These are phyloP conservation scores for Synergus umbraculus DNA, from an alignment of 2,888 invertebrate genomes.

Conservation along the genomic window DNA sequence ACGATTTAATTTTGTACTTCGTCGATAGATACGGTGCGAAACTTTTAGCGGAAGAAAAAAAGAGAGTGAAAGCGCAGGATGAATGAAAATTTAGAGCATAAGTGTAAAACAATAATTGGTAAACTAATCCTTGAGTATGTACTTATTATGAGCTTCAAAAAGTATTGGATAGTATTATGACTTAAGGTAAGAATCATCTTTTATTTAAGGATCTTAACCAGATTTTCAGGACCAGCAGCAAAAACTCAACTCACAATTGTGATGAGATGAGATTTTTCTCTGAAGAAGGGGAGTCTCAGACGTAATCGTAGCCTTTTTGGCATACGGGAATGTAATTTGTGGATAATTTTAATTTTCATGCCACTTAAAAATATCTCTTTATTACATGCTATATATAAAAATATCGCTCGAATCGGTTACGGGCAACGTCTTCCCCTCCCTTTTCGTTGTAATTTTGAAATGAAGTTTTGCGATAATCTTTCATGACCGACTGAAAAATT, in stretches of 20 bases:
- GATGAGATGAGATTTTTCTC: too few relatives aligned
- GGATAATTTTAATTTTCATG: too few relatives aligned
- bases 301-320: too few relatives aligned
- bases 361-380: too few relatives aligned
- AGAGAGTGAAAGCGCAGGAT: conserved; percentile 35
- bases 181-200: conserved; percentile 57
- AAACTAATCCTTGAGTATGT: conserved; percentile 72
- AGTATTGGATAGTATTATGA: conserved; percentile 75
- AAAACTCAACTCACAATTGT: not conserved
- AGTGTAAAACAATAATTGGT: conserved; percentile 67
- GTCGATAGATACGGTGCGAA: conserved; percentile 59
- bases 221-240: conserved; percentile 19
- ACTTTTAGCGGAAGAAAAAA: conserved; percentile 45
- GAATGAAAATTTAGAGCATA: conserved; percentile 51
- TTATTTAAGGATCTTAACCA: conserved; percentile 50
- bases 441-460: not conserved
- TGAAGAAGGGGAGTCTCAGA: too few relatives aligned
- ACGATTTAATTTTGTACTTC: conserved; percentile 73
- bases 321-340: too few relatives aligned
- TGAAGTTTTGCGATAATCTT: not conserved
- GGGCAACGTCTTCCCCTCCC: too few relatives aligned
- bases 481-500: conserved; percentile 7
- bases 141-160: conserved; percentile 76
- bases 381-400: too few relatives aligned
- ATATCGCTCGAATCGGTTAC: too few relatives aligned